Percentiles rank a stretch among this genome's conserved stretches.
These are phyloP conservation scores for Eupithecia inturbata DNA, from an alignment of 2,888 invertebrate genomes.

Conservation along the genomic window DNA sequence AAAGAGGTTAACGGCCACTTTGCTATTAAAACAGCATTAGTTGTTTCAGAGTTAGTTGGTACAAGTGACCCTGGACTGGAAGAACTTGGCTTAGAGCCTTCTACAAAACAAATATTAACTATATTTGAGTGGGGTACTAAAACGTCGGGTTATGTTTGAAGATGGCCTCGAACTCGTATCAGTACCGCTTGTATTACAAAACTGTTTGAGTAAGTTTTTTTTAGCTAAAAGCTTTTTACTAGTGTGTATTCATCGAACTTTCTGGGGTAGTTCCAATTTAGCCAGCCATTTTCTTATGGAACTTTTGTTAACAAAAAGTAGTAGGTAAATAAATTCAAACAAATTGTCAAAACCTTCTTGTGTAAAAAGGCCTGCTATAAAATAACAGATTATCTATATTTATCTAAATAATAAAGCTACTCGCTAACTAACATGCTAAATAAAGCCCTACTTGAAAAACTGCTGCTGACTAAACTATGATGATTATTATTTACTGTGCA, in stretches of 20 bases:
- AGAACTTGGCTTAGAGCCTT: slow-evolving; percentile 35
- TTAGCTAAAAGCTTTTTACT: slow-evolving; percentile 40
- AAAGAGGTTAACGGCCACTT: slow-evolving; percentile 27
- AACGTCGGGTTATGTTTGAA: slow-evolving; percentile 42
- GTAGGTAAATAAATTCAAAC: too few species aligned
- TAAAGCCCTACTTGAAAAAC: too few species aligned
- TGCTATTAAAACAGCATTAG: slow-evolving; percentile 54
- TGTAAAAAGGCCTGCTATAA: too few species aligned
- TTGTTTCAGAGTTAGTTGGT: slow-evolving; percentile 42
- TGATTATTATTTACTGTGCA: too few species aligned
- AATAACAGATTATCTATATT: too few species aligned
- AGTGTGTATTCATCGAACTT: slow-evolving; percentile 38
- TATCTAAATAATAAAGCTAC: too few species aligned
- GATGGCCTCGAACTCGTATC: slow-evolving; percentile 46
- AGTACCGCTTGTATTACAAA: slow-evolving; percentile 43
- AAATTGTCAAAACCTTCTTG: too few species aligned
- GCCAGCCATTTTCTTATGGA: slow-evolving; percentile 30
- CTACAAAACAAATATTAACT: slow-evolving; percentile 49
- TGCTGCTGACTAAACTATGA: too few species aligned
- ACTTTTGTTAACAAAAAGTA: neutral
- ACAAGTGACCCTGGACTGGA: slow-evolving; percentile 34
- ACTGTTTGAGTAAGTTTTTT: slow-evolving; percentile 45
- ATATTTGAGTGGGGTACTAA: slow-evolving; percentile 50
- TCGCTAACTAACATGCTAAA: too few species aligned
- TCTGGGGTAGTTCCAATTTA: slow-evolving; percentile 36